phyloP scores from a whole-genome alignment of 2,797 vertebrate genomes.

The Iguana delicatissima region DNA sequence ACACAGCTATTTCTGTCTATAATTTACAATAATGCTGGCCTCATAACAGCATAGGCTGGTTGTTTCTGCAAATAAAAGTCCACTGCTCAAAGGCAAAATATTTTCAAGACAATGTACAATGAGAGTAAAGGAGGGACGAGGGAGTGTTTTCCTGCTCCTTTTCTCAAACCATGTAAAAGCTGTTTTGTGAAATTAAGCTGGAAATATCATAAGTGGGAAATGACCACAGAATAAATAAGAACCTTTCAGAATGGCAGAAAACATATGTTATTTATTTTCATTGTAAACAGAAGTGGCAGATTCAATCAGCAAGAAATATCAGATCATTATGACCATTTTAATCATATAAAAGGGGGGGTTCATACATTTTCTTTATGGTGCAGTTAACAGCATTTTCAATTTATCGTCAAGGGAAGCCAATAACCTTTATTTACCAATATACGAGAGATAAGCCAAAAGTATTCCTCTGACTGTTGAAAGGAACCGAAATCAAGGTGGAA shows the following conservation, averaged over 20 bases:
- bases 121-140: slow-evolving; percentile 47
- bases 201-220: slow-evolving; percentile 85
- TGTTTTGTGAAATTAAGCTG: slow-evolving; percentile 85
- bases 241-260: slow-evolving; percentile 84
- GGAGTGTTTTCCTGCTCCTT: slow-evolving; percentile 53
- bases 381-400: slow-evolving; percentile 82
- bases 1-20: slow-evolving; percentile 77
- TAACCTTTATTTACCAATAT: slow-evolving; percentile 86
- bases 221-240: slow-evolving; percentile 85
- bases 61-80: slow-evolving; percentile 78
- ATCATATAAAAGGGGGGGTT: slow-evolving; percentile 91
- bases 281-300: slow-evolving; percentile 96
- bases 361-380: slow-evolving; percentile 83
- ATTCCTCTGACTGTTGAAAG: slow-evolving; percentile 48
- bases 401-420: slow-evolving; percentile 66
- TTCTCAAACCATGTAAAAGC: slow-evolving; percentile 78
- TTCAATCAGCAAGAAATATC: slow-evolving; percentile 97
- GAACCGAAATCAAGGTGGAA: slow-evolving; percentile 62
- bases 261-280: slow-evolving; percentile 98
- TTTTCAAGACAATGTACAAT: slow-evolving; percentile 81
- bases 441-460: slow-evolving; percentile 85
- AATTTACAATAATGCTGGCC: slow-evolving; percentile 71
- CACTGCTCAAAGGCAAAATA: slow-evolving; percentile 80
- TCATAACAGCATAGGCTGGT: slow-evolving; percentile 62
- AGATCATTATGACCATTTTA: slow-evolving; percentile 92